A percentile compares a stretch with the other conserved stretches of the same genome.
phyloP scores from a whole-genome alignment of 2,888 invertebrate species.

The Amitus sp. region DNA sequence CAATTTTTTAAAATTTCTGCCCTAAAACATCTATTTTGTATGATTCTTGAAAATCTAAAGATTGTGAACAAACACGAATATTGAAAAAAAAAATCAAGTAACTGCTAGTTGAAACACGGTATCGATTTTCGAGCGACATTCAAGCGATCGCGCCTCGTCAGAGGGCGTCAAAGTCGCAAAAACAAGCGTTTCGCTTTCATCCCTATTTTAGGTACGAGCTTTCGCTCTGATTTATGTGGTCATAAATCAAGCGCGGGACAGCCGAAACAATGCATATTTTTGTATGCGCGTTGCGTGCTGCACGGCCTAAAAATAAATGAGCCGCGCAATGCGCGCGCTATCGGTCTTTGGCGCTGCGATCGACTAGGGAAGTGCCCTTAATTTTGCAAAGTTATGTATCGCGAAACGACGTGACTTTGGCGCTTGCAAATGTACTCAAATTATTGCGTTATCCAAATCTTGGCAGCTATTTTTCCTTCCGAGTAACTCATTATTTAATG shows the following conservation, averaged over 20 bases:
- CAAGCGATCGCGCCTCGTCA: neutral
- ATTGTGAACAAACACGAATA: no score
- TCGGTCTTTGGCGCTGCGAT: constrained; percentile 9
- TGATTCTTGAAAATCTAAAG: no score
- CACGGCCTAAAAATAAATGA: constrained; percentile 41
- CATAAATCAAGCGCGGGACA: constrained; percentile 52
- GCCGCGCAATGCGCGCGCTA: constrained; percentile 17
- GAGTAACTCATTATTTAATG: no score
- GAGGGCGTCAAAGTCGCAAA: constrained; percentile 44
- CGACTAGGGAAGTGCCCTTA: neutral
- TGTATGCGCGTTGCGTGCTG: constrained; percentile 32
- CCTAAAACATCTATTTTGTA: no score
- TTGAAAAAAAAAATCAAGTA: neutral
- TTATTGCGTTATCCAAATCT: no score
- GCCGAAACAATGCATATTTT: constrained; percentile 52
- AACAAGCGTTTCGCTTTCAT: constrained; percentile 42
- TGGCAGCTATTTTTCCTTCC: no score
- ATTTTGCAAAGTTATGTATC: no score
- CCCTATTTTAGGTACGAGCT: constrained; percentile 52
- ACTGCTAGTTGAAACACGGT: no score
- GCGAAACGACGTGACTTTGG: no score
- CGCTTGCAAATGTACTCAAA: no score
- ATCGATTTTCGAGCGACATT: neutral
- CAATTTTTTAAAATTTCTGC: no score
- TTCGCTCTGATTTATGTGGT: constrained; percentile 49